phyloP scores from a whole-genome alignment of 2,113 vertebrate genomes.

The Oxyura jamaicensis region DNA sequence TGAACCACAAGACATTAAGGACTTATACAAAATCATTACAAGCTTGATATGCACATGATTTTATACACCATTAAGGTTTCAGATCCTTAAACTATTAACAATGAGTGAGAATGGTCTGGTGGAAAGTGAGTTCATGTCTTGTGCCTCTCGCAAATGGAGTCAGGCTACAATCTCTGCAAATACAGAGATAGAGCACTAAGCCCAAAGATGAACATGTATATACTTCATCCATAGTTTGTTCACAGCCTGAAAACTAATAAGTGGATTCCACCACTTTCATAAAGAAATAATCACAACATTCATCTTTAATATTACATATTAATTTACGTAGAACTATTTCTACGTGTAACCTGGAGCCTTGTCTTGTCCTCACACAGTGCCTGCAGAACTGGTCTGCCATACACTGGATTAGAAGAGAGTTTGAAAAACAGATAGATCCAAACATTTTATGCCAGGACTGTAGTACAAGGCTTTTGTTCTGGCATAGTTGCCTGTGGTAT shows the following conservation, averaged over 20 bases:
- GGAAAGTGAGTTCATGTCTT: neutral
- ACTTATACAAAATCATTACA: neutral
- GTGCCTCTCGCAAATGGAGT: neutral
- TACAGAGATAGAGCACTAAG: neutral
- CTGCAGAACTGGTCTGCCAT: neutral
- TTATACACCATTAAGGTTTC: neutral
- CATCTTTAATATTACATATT: neutral
- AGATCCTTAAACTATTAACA: neutral
- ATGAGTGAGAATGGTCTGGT: too few relatives aligned
- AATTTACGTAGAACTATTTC: neutral
- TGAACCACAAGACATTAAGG: neutral
- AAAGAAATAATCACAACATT: neutral
- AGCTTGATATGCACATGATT: neutral
- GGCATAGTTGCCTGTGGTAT: neutral
- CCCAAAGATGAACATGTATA: neutral
- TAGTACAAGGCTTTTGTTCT: neutral
- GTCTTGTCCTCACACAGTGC: neutral
- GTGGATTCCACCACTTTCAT: neutral
- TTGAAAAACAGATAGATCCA: neutral
- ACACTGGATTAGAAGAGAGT: neutral
- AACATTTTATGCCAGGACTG: neutral
- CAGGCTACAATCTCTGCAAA: neutral
- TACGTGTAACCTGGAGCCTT: neutral
- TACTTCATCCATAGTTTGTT: neutral
- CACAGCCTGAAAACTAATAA: neutral